phyloP scores from a whole-genome alignment of 2,113 vertebrate genomes.

The Malaclemys terrapin region DNA sequence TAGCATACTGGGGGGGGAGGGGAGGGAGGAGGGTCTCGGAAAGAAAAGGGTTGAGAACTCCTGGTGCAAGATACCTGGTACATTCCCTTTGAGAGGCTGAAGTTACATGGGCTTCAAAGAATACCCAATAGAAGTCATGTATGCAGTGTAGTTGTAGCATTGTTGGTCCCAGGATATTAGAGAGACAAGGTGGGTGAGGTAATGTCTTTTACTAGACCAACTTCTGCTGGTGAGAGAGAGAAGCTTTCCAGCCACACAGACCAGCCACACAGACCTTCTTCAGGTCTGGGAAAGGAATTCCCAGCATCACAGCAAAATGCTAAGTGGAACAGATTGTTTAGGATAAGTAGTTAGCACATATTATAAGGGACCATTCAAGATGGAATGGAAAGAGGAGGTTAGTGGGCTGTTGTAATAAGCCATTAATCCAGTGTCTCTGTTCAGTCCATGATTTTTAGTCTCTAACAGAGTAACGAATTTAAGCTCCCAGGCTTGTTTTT shows the following conservation, averaged over 20 bases:
- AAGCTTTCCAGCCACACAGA: not conserved
- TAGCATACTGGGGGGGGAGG: too few species aligned
- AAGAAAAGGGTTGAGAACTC: too few species aligned
- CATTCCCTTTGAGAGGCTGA: not conserved
- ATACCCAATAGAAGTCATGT: rapidly evolving
- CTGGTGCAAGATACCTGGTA: not conserved
- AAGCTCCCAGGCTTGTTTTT: not conserved
- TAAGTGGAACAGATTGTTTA: not conserved
- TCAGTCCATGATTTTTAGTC: not conserved
- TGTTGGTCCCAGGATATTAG: not conserved
- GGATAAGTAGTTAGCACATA: not conserved
- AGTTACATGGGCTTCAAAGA: not conserved
- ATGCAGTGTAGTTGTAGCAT: not conserved
- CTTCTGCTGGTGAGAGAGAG: not conserved
- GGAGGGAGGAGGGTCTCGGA: too few species aligned
- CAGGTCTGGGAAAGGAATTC: not conserved
- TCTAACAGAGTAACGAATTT: not conserved
- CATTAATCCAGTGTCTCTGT: not conserved
- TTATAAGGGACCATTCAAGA: not conserved
- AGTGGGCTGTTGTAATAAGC: not conserved
- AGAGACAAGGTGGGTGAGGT: not conserved
- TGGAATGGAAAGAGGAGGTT: too few species aligned
- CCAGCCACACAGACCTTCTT: not conserved
- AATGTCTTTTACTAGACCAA: not conserved
- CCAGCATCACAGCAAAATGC: not conserved